Conservation (phyloP, 2,888 invertebrate genomes). For the Nephrotoma appendiculata region DNA sequence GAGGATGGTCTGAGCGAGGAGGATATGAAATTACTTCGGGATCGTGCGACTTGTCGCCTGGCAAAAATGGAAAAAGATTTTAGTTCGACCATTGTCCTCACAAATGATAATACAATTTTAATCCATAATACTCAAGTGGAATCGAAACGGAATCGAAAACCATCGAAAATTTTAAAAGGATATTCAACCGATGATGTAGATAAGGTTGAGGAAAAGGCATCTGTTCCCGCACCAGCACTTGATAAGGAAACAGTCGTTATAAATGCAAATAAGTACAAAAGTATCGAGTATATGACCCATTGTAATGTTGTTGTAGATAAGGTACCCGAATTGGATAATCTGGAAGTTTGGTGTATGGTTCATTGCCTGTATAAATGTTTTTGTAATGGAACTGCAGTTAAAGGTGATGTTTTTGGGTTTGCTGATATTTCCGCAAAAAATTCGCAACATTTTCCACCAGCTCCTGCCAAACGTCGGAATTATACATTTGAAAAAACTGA, state of each 20-base stretch:
- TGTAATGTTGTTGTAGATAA: constrained; percentile 23
- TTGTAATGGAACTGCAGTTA: constrained; percentile 35
- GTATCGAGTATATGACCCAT: constrained; percentile 15
- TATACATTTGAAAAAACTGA: not conserved
- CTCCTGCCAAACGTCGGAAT: not conserved
- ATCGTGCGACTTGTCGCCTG: constrained; percentile 35
- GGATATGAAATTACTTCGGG: constrained; percentile 28
- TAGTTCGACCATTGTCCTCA: constrained; percentile 52
- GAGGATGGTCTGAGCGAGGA: constrained; percentile 21
- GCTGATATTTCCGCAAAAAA: not conserved
- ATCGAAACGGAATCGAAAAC: constrained; percentile 30
- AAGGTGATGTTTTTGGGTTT: constrained; percentile 20
- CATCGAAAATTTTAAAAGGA: constrained; percentile 32
- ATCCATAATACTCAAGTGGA: constrained; percentile 38
- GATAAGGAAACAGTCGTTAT: constrained; percentile 14
- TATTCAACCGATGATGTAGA: constrained; percentile 20
- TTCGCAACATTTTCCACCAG: not conserved
- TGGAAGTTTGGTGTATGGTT: constrained; percentile 50
- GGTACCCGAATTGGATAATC: constrained; percentile 27
- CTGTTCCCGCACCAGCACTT: not conserved
- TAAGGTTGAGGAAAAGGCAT: constrained; percentile 11
- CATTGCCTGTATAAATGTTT: constrained; percentile 51
- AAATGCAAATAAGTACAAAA: constrained; percentile 18
- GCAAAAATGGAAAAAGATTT: constrained; percentile 58
- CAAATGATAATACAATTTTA: constrained; percentile 47